Conservation (phyloP, 2,797 vertebrate genomes). For the Merluccius polli region DNA sequence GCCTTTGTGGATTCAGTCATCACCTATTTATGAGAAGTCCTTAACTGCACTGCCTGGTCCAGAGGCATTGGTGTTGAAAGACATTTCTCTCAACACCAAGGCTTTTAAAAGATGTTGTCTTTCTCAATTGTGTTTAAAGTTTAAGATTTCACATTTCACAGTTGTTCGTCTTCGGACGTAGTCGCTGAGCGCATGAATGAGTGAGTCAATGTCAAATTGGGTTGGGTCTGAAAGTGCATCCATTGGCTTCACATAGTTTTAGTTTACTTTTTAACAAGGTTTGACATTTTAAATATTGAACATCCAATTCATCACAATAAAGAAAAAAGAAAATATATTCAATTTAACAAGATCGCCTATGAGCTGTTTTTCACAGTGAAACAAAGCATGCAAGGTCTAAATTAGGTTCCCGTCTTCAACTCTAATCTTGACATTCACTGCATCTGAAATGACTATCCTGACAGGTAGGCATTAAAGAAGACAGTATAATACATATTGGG, state of each 20-base stretch:
- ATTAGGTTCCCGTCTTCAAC: no score
- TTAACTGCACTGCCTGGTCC: slow-evolving; percentile 45
- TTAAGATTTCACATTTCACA: background rate
- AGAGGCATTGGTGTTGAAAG: slow-evolving; percentile 39
- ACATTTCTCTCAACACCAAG: slow-evolving; percentile 17
- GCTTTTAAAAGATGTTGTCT: background rate
- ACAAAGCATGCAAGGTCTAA: no score
- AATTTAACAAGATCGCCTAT: no score
- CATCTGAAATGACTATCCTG: no score
- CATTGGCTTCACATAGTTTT: background rate
- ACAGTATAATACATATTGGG: background rate
- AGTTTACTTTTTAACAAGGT: background rate
- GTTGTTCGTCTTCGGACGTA: no score
- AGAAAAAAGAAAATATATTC: no score
- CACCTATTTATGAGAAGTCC: slow-evolving; percentile 47
- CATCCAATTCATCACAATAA: no score
- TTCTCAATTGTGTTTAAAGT: no score
- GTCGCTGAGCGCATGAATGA: no score
- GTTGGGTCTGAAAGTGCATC: background rate
- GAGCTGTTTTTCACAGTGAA: no score
- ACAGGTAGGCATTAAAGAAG: background rate
- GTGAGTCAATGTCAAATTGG: background rate
- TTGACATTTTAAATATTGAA: background rate
- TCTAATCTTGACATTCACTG: background rate
- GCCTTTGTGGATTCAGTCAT: slow-evolving; percentile 53